Conservation (phyloP, 2,113 vertebrate genomes). For the Cygnus buccinator region DNA sequence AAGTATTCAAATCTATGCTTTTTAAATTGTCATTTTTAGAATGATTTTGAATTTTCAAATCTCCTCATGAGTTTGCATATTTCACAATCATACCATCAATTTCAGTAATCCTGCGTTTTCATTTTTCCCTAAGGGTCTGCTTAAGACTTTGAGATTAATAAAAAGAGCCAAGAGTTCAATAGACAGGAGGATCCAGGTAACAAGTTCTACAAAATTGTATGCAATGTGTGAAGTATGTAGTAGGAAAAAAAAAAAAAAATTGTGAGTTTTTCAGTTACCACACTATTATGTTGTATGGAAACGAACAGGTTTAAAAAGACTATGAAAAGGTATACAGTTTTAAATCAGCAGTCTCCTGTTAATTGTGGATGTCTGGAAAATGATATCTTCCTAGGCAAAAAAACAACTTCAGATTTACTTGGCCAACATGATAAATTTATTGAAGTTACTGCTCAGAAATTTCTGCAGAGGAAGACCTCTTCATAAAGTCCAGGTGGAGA, state of each 20-base stretch:
- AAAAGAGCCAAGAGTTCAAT: neutral
- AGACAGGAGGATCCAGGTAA: neutral
- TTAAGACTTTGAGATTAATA: neutral
- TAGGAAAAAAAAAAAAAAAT: neutral
- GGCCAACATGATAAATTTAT: neutral
- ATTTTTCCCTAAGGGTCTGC: neutral
- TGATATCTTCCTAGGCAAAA: neutral
- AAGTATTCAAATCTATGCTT: neutral
- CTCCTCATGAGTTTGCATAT: neutral
- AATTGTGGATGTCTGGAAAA: neutral
- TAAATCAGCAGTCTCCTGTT: neutral
- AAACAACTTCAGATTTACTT: neutral
- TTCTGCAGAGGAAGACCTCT: neutral
- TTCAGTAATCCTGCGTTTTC: neutral
- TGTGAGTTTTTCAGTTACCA: neutral
- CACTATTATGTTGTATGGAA: neutral
- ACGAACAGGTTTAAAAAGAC: neutral
- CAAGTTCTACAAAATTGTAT: neutral
- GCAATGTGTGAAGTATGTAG: neutral
- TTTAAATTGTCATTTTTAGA: neutral
- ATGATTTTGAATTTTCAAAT: neutral
- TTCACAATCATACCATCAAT: neutral
- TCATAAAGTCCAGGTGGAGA: neutral
- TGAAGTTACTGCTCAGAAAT: neutral
- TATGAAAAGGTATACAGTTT: neutral